Evolutionary conservation across 2,113 vertebrate species (phyloP).

Genomic region (Cyprinodon tularosa): DNA sequence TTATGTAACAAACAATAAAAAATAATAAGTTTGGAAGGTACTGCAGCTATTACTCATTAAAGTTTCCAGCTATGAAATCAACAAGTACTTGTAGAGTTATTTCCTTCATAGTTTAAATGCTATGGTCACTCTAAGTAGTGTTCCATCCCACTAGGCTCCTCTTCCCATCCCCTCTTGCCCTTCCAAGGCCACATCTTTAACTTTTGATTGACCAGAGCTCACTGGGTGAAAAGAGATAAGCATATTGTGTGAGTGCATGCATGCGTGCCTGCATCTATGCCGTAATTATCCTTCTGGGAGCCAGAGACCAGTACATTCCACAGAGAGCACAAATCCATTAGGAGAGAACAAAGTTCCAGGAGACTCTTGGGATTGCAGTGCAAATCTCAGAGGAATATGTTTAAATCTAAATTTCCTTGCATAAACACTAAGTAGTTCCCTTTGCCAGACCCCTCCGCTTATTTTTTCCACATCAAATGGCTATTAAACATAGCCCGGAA

Average conservation of each 20-base stretch:
- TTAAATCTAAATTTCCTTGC: slow-evolving; percentile 24
- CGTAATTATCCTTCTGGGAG: slow-evolving; percentile 55
- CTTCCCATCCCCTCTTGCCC: not conserved
- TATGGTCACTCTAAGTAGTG: slow-evolving; percentile 9
- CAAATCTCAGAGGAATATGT: slow-evolving; percentile 51
- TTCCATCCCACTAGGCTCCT: slow-evolving; percentile 20
- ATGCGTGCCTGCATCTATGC: slow-evolving; percentile 47
- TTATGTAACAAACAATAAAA: not conserved
- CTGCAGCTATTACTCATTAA: not conserved
- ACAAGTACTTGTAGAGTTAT: not conserved
- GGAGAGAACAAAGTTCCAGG: slow-evolving; percentile 34
- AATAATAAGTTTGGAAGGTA: not conserved
- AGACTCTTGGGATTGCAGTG: slow-evolving; percentile 46
- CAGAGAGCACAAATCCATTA: slow-evolving; percentile 42
- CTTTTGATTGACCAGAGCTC: slow-evolving; percentile 20
- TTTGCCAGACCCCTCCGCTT: not conserved
- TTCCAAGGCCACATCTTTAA: slow-evolving; percentile 10
- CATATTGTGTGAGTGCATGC: slow-evolving; percentile 51
- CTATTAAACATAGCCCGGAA: slow-evolving; percentile 34
- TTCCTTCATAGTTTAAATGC: slow-evolving; percentile 14
- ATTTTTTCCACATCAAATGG: not conserved
- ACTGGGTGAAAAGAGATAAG: slow-evolving; percentile 41
- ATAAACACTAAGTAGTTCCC: slow-evolving; percentile 12
- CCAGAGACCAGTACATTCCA: slow-evolving; percentile 60
- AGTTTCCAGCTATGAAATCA: not conserved